Conservation (phyloP, 2,888 invertebrate species). For the Zaprionus bogoriensis region DNA sequence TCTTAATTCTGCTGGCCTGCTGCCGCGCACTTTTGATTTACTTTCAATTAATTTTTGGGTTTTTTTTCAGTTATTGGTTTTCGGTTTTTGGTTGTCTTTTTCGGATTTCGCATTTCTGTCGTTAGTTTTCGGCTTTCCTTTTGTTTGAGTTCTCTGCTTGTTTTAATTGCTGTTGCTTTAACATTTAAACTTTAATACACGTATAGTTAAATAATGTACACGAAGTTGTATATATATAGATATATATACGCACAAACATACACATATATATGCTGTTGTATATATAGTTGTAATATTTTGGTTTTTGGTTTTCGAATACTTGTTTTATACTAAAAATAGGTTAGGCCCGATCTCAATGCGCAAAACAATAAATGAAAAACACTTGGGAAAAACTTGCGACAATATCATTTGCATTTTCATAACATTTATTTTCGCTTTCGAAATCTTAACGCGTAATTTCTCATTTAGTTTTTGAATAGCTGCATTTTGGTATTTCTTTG, state of each 20-base stretch:
- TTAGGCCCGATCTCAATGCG: slow-evolving; percentile 61
- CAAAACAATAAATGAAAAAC: slow-evolving; percentile 34
- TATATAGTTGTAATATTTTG: slow-evolving; percentile 30
- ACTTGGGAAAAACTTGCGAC: slow-evolving; percentile 26
- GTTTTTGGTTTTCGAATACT: slow-evolving; percentile 18
- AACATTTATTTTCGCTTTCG: slow-evolving; percentile 34
- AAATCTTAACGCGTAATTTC: slow-evolving; percentile 46
- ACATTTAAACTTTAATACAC: slow-evolving; percentile 75
- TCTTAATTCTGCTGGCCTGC: slow-evolving; percentile 24
- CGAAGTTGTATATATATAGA: slow-evolving; percentile 49
- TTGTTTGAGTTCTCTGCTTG: slow-evolving; percentile 26
- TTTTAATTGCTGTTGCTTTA: slow-evolving; percentile 48
- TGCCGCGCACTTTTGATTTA: too few relatives aligned
- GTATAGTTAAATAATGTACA: slow-evolving; percentile 77
- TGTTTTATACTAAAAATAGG: slow-evolving; percentile 61
- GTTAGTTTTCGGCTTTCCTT: slow-evolving; percentile 25
- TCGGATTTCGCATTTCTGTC: slow-evolving; percentile 1
- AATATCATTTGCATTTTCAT: slow-evolving; percentile 19
- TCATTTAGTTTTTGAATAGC: slow-evolving; percentile 23
- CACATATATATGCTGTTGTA: slow-evolving; percentile 36
- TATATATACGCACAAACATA: background rate
- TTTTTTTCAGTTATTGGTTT: background rate
- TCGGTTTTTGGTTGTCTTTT: background rate
- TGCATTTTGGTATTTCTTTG: slow-evolving; percentile 8
- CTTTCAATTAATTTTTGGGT: too few relatives aligned